Percentiles rank a stretch among this genome's conserved stretches.
Conservation (phyloP, 2,888 invertebrate genomes). For the Agrochola lota region DNA sequence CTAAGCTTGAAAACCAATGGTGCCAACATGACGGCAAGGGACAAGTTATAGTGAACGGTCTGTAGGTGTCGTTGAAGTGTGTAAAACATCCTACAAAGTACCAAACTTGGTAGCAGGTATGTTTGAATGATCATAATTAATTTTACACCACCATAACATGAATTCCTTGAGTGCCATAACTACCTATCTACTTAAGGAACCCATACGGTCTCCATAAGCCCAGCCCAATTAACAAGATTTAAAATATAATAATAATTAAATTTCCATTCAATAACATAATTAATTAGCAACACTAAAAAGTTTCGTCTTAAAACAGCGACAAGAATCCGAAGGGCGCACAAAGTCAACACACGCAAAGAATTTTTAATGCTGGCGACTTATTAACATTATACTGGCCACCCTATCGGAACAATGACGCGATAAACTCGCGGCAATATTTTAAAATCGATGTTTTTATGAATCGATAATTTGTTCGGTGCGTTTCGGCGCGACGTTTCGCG, state of each 20-base stretch:
- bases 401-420: slow-evolving; percentile 86
- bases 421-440: slow-evolving; percentile 87
- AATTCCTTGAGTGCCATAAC: slow-evolving; percentile 27
- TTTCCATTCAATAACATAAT: slow-evolving; percentile 61
- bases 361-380: slow-evolving; percentile 63
- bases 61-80: background rate
- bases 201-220: slow-evolving; percentile 1
- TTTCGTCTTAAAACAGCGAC: slow-evolving; percentile 55
- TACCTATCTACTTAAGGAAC: slow-evolving; percentile 11
- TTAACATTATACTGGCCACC: slow-evolving; percentile 77
- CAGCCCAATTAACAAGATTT: slow-evolving; percentile 45
- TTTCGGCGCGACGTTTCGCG: slow-evolving; percentile 89
- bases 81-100: background rate
- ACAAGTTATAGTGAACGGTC: no score
- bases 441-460: slow-evolving; percentile 90
- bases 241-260: slow-evolving; percentile 46
- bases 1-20: no score
- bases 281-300: slow-evolving; percentile 51
- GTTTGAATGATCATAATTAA: slow-evolving; percentile 40
- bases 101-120: slow-evolving; percentile 19
- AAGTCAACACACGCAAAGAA: slow-evolving; percentile 61
- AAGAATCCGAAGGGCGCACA: slow-evolving; percentile 59
- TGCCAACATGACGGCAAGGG: no score
- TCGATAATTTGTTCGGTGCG: slow-evolving; percentile 90
- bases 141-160: slow-evolving; percentile 9